A percentile compares a stretch with the other conserved stretches of the same genome.
These are phyloP conservation scores for Tenthredo livida DNA, from an alignment of 2,888 invertebrate genomes.

Conservation along the genomic window DNA sequence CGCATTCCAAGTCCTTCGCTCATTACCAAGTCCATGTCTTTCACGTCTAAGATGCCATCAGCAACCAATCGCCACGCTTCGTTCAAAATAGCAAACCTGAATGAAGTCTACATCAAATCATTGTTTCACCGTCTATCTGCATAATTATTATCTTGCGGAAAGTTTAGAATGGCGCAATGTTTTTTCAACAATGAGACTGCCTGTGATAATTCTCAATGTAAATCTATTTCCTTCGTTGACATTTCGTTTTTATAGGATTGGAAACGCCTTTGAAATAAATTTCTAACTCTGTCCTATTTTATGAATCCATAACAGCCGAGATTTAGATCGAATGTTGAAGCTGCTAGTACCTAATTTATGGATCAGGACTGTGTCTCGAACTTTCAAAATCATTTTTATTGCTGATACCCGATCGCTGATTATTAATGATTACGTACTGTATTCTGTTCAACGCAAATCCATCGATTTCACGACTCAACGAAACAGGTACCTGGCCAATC, in stretches of 20 bases:
- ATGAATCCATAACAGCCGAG: no score
- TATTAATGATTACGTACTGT: conserved; percentile 84
- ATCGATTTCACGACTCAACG: conserved; percentile 90
- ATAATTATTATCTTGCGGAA: not conserved
- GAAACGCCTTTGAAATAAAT: no score
- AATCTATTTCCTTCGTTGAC: not conserved
- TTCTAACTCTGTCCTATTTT: no score
- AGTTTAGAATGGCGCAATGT: not conserved
- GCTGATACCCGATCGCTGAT: not conserved
- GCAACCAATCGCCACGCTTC: conserved; percentile 95
- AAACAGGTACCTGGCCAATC: conserved; percentile 95
- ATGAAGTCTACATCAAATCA: not conserved
- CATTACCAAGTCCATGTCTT: conserved; percentile 96
- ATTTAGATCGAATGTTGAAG: not conserved
- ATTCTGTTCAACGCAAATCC: conserved; percentile 97
- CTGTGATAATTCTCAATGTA: not conserved
- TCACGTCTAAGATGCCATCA: conserved; percentile 90
- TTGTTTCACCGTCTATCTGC: no score
- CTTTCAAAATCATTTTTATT: not conserved
- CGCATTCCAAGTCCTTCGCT: conserved; percentile 96
- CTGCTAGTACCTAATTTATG: not conserved
- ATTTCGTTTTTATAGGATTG: not conserved
- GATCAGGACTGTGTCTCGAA: not conserved
- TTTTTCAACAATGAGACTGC: not conserved
- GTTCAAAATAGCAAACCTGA: conserved; percentile 93